Conservation (phyloP, 2,113 vertebrate species). For the Onychostoma macrolepis region DNA sequence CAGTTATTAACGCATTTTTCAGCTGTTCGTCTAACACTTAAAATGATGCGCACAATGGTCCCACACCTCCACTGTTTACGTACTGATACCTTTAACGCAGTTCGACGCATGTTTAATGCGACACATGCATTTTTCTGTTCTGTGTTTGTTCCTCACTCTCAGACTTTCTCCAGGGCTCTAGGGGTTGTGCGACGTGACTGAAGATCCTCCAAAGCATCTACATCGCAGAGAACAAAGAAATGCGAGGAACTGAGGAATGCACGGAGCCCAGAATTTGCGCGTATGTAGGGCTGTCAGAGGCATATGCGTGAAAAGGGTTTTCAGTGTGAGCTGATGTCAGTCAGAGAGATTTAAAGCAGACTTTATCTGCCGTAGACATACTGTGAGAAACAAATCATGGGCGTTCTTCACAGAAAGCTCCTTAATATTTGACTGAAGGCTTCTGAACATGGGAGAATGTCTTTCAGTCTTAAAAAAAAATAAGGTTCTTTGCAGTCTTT, state of each 20-base stretch:
- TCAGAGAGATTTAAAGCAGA: conserved; percentile 12
- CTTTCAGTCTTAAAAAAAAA: not conserved
- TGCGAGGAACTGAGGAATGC: not conserved
- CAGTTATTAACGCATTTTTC: not conserved
- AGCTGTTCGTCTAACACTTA: not conserved
- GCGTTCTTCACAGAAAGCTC: not conserved
- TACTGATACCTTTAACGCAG: not conserved
- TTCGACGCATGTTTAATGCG: not conserved
- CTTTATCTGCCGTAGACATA: not conserved
- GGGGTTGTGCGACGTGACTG: not conserved
- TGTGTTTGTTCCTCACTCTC: not conserved
- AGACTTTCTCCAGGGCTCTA: not conserved
- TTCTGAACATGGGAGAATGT: not conserved
- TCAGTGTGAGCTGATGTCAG: not conserved
- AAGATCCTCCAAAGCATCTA: not conserved
- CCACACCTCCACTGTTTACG: not conserved
- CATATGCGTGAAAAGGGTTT: not conserved
- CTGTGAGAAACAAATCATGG: not conserved
- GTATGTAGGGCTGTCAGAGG: not conserved
- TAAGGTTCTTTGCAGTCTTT: not conserved
- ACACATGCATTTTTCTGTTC: not conserved
- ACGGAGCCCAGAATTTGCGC: not conserved
- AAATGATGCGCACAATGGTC: not conserved
- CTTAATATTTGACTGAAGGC: not conserved
- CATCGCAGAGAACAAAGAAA: not conserved